Evolutionary conservation across 2,113 vertebrate genomes (phyloP).

Genomic region (Onychorhynchus coronatus): DNA sequence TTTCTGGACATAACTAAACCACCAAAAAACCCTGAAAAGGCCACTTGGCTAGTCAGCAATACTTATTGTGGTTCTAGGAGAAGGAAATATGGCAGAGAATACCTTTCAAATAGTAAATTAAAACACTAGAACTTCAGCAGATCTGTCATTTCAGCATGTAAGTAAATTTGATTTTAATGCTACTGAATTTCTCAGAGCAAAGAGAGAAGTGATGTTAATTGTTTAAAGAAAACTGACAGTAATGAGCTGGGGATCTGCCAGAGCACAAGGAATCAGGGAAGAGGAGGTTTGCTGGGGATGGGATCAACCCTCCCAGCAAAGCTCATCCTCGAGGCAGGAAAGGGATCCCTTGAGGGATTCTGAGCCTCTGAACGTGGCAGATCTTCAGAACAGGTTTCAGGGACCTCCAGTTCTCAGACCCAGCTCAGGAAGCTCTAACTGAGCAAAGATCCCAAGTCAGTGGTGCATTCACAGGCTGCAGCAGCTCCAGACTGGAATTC

Average conservation of each 20-base stretch:
- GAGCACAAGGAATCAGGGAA: background rate
- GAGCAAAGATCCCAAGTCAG: background rate
- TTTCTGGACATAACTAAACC: background rate
- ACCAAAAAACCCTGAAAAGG: background rate
- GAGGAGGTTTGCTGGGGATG: background rate
- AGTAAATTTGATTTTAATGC: background rate
- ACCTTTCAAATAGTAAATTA: background rate
- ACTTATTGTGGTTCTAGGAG: background rate
- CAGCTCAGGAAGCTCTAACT: background rate
- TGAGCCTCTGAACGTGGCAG: background rate
- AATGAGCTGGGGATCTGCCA: background rate
- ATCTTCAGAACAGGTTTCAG: background rate
- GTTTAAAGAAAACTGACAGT: background rate
- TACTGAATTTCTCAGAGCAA: background rate
- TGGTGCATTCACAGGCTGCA: background rate
- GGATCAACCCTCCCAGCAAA: background rate
- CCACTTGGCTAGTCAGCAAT: background rate
- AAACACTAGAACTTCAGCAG: background rate
- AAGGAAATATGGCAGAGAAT: background rate
- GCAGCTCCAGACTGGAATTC: constrained; percentile 13
- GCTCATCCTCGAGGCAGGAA: background rate
- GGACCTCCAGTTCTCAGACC: background rate
- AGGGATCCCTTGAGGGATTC: background rate
- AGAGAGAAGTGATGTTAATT: background rate
- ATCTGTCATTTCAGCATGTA: background rate